Evolutionary conservation across 2,888 invertebrate species (phyloP), one percentile per base, ranked within the genome.

Genomic region (Acrobasis repandana): DNA sequence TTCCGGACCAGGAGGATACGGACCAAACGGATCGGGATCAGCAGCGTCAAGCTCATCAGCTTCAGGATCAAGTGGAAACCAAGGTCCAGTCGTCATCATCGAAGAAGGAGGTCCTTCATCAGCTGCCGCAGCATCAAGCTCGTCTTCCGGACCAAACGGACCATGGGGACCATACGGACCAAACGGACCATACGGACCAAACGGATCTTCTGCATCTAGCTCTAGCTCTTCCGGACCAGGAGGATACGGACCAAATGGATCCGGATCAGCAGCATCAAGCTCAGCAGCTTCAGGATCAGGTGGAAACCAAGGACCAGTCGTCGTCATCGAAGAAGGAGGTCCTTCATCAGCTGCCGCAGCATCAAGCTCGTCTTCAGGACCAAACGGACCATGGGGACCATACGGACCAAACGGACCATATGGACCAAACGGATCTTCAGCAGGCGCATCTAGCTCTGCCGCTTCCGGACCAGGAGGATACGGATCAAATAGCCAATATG

Each of bases 11-110:
- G 9, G 34, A 9, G 33, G 34, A 9, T 8, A 14, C 20, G 52
- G 52, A 54, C n/a, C 52, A 54, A 54, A 36, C 16, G 52, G 52
- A 9, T 36, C 14, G 3, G 36, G 64, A 20, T 61, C 59, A 9
- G 57, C 65, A 33, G 64, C 63, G 15, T 64, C n/a, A n/a, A n/a
- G n/a, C n/a, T n/a, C n/a, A n/a, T n/a, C 67, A 20, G 57, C 67
- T 1, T 20, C 60, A 14, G 38, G 52, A n/a, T 43, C 58, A 34
- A 16, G 60, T 50, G 61, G 63, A 60, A 11, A 61, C 16, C 2
- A 18, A 14, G 61, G 58, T 1, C 10, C 15, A 54, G 52, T 34
- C 20, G 16, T 54, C 16, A 10, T 54, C 52, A 54, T 54, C 16
- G 52, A 58, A 43, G 33, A 59, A 0, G n/a, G 38, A 9, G 52